These are phyloP conservation scores for Spodoptera exigua DNA, from an alignment of 2,888 invertebrate genomes.

Conservation along the genomic window DNA sequence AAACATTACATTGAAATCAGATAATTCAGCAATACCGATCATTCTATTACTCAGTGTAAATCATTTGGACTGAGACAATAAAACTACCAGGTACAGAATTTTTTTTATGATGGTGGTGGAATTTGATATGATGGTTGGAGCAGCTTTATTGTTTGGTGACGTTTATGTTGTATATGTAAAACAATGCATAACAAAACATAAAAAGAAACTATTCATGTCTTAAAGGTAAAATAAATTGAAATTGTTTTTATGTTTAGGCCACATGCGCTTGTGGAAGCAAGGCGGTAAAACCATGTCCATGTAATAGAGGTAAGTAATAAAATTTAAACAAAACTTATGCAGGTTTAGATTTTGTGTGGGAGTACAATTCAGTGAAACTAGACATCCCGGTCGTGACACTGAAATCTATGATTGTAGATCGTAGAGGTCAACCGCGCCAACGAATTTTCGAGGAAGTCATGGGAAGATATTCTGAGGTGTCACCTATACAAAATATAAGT, in stretches of 20 bases:
- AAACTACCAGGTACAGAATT: slow-evolving; percentile 34
- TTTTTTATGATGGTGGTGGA: neutral
- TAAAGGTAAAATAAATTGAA: slow-evolving; percentile 17
- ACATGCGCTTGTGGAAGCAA: slow-evolving; percentile 59
- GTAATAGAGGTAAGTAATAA: slow-evolving; percentile 66
- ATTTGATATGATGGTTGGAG: slow-evolving; percentile 31
- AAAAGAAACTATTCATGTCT: neutral
- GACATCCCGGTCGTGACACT: slow-evolving; percentile 35
- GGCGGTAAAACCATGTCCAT: slow-evolving; percentile 55
- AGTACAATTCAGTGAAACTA: slow-evolving; percentile 66
- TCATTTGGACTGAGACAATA: neutral
- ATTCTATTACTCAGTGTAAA: neutral
- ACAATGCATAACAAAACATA: too few relatives aligned
- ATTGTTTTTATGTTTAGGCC: slow-evolving; percentile 57
- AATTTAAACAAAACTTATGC: slow-evolving; percentile 8
- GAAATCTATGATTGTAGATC: slow-evolving; percentile 74
- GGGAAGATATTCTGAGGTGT: slow-evolving; percentile 72
- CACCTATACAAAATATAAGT: slow-evolving; percentile 76
- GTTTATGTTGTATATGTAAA: neutral
- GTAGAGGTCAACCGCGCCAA: slow-evolving; percentile 69
- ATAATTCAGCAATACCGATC: neutral
- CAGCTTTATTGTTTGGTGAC: slow-evolving; percentile 1
- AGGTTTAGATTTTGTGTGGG: slow-evolving; percentile 66
- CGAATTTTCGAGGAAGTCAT: slow-evolving; percentile 78
- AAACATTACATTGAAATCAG: too few relatives aligned